These are phyloP conservation scores for Epizoanthus fatuus DNA, from an alignment of 92 coral and sea anemone genomes.

Conservation along the genomic window DNA sequence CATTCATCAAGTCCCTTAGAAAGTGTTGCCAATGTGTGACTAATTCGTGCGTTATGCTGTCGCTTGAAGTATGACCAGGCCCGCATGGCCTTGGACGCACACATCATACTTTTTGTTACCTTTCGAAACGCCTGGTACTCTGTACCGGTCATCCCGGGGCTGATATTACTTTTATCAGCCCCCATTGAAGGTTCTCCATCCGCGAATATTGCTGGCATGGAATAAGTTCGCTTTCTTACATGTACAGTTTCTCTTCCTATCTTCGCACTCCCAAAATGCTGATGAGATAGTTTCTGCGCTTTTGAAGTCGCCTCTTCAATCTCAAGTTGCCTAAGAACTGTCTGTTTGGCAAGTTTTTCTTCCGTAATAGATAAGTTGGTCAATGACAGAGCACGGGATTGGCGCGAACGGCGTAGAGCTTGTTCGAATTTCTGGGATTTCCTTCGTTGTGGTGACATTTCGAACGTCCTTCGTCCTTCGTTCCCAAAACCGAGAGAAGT, in stretches of 20 bases:
- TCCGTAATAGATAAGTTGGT: not conserved
- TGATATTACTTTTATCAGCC: not conserved
- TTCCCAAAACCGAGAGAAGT: not conserved
- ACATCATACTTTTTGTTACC: not conserved
- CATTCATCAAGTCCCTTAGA: not conserved
- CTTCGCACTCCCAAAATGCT: not conserved
- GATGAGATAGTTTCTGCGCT: not conserved
- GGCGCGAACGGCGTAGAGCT: constrained; percentile 4
- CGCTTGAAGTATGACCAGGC: not conserved
- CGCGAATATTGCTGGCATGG: not conserved
- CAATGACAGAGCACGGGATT: not conserved
- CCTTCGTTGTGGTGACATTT: not conserved
- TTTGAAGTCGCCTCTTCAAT: constrained; percentile 12
- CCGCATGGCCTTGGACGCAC: not conserved
- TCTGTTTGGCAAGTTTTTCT: constrained; percentile 20
- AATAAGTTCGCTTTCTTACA: not conserved
- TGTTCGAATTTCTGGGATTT: not conserved
- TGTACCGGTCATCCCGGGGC: not conserved
- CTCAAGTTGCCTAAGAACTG: constrained; percentile 9
- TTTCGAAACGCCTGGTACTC: not conserved
- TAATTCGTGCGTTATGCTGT: not conserved
- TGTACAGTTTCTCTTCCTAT: too few relatives aligned
- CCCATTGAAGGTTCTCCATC: not conserved
- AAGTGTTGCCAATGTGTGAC: not conserved
- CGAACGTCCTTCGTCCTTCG: not conserved